These are phyloP conservation scores for Proteles cristata DNA, from an alignment of 2,113 vertebrate species.

Conservation along the genomic window DNA sequence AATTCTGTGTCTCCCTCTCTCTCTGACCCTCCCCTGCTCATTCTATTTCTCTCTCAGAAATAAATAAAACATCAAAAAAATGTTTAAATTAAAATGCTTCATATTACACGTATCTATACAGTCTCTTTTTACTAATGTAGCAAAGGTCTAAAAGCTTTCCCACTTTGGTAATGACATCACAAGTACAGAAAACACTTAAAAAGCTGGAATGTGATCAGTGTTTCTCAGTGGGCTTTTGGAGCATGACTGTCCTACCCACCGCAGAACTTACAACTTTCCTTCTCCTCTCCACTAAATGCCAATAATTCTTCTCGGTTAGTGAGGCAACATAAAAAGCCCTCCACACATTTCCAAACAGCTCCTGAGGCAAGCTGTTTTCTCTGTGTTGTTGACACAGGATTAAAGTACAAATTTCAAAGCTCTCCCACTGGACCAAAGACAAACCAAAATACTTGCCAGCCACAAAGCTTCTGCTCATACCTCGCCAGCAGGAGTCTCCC, in stretches of 20 bases:
- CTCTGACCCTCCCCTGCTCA: too few species aligned
- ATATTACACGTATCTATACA: constrained; percentile 46
- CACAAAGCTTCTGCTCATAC: neutral
- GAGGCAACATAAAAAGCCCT: neutral
- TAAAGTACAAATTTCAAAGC: neutral
- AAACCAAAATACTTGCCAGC: neutral
- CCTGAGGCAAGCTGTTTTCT: neutral
- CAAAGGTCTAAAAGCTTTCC: constrained; percentile 1
- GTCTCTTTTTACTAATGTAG: neutral
- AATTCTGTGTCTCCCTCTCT: too few species aligned
- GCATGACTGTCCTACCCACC: neutral
- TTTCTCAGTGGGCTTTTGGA: neutral
- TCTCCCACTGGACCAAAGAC: neutral
- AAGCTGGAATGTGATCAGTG: neutral
- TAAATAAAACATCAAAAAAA: too few species aligned
- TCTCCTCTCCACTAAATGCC: neutral
- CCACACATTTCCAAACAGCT: neutral
- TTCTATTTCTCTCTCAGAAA: too few species aligned
- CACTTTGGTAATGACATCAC: neutral
- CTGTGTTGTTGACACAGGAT: neutral
- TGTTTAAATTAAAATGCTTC: neutral
- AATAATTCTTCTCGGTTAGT: neutral
- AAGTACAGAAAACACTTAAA: neutral
- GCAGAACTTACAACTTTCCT: neutral
- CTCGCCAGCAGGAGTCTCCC: neutral